Conservation (phyloP, 1,140 invertebrate species). For the Drosophila santomea region DNA sequence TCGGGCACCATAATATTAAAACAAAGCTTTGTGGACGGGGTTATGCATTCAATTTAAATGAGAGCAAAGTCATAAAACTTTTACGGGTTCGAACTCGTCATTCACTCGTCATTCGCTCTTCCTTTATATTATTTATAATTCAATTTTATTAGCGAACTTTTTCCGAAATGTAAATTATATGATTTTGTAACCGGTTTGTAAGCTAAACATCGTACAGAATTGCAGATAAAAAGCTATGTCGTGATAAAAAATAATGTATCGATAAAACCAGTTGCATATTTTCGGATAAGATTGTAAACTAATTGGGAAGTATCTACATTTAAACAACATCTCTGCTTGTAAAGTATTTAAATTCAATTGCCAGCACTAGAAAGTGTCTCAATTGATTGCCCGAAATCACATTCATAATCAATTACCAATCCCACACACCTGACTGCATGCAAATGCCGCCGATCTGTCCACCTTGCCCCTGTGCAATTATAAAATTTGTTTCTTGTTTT, state of each 20-base stretch:
- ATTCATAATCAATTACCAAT: slow-evolving; percentile 22
- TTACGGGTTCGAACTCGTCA: slow-evolving; percentile 7
- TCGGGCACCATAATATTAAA: slow-evolving; percentile 15
- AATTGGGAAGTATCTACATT: no score
- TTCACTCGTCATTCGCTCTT: neutral
- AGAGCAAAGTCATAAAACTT: slow-evolving; percentile 20
- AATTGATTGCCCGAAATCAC: slow-evolving; percentile 1
- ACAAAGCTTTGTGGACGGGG: slow-evolving; percentile 6
- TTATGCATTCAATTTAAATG: neutral
- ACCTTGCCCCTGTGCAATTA: slow-evolving; percentile 26
- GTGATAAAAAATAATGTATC: no score
- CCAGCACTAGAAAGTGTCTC: slow-evolving; percentile 21
- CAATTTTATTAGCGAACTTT: neutral
- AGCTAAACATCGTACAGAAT: neutral
- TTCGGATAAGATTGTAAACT: neutral
- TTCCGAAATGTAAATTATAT: neutral
- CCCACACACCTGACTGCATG: slow-evolving; percentile 9
- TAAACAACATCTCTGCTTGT: neutral
- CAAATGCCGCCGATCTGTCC: slow-evolving; percentile 17
- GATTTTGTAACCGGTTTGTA: neutral
- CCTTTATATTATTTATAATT: neutral
- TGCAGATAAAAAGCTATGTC: no score
- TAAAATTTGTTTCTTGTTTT: slow-evolving; percentile 33
- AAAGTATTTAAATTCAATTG: neutral
- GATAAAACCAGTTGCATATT: neutral